phyloP scores from a whole-genome alignment of 1,140 invertebrate genomes.

The Grapholita molesta region DNA sequence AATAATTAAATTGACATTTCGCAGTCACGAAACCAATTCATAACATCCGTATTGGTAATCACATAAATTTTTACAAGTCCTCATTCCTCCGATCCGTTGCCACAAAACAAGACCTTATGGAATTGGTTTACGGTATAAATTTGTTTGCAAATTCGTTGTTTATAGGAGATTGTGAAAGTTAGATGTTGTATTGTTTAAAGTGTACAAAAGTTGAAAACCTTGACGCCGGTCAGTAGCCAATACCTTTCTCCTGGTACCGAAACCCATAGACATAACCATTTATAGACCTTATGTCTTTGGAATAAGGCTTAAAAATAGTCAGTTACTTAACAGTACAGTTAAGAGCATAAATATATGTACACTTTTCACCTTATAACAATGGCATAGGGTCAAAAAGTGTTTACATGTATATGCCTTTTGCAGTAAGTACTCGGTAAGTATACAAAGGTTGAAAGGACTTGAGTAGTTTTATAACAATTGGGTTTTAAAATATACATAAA shows the following conservation, averaged over 20 bases:
- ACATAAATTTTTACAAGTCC: background rate
- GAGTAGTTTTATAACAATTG: background rate
- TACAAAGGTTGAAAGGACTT: background rate
- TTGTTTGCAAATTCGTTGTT: background rate
- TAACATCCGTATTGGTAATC: background rate
- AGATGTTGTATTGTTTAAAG: background rate
- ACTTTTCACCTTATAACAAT: too few species aligned
- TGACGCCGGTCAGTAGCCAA: slow-evolving; percentile 44
- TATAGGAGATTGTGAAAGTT: background rate
- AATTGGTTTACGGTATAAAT: background rate
- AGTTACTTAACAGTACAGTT: too few species aligned
- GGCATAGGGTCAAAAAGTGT: too few species aligned
- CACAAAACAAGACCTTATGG: background rate
- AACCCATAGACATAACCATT: background rate
- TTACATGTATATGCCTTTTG: too few species aligned
- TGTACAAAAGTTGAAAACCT: slow-evolving; percentile 42
- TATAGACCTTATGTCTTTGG: background rate
- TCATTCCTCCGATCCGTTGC: background rate
- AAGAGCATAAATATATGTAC: too few species aligned
- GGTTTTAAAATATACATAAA: background rate
- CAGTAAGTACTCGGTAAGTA: too few species aligned
- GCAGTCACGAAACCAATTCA: background rate
- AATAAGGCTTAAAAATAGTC: too few species aligned
- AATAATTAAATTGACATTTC: background rate
- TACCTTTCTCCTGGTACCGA: slow-evolving; percentile 42